These are phyloP conservation scores for Drosophila meridionalis DNA, from an alignment of 2,888 invertebrate genomes.

Conservation along the genomic window DNA sequence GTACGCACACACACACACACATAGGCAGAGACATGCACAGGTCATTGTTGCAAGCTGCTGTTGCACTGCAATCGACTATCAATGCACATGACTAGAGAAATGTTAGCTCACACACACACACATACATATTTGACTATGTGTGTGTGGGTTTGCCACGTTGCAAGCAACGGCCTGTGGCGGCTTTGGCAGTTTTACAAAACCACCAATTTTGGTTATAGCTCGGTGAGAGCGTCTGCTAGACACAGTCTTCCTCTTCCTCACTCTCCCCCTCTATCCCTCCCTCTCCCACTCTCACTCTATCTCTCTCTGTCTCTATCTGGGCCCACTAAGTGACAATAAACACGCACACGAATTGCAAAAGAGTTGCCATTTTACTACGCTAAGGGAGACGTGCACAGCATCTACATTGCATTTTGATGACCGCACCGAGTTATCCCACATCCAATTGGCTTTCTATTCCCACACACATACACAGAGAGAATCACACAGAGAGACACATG, in stretches of 20 bases:
- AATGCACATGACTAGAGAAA: constrained; percentile 60
- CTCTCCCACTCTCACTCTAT: not conserved
- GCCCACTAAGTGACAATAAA: constrained; percentile 70
- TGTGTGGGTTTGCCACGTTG: constrained; percentile 23
- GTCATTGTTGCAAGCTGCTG: constrained; percentile 64
- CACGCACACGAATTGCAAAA: constrained; percentile 61
- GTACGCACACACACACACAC: constrained; percentile 3
- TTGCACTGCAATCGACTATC: constrained; percentile 71
- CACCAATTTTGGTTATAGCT: constrained; percentile 73
- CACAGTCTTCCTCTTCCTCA: not conserved
- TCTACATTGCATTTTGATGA: constrained; percentile 60
- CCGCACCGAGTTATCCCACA: constrained; percentile 51
- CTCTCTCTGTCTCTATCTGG: not conserved
- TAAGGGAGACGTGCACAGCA: constrained; percentile 49
- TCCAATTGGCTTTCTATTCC: constrained; percentile 62
- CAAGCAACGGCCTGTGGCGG: constrained; percentile 57
- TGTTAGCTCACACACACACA: constrained; percentile 33
- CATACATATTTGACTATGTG: constrained; percentile 1
- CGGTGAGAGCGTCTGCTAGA: constrained; percentile 44
- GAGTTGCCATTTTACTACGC: constrained; percentile 48
- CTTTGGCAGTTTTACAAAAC: constrained; percentile 72
- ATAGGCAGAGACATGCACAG: constrained; percentile 6
- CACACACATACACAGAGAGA: not conserved
- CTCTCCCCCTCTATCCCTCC: accelerated
- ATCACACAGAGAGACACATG: not conserved